phyloP scores from a whole-genome alignment of 2,113 vertebrate genomes.

The Vulpes lagopus region DNA sequence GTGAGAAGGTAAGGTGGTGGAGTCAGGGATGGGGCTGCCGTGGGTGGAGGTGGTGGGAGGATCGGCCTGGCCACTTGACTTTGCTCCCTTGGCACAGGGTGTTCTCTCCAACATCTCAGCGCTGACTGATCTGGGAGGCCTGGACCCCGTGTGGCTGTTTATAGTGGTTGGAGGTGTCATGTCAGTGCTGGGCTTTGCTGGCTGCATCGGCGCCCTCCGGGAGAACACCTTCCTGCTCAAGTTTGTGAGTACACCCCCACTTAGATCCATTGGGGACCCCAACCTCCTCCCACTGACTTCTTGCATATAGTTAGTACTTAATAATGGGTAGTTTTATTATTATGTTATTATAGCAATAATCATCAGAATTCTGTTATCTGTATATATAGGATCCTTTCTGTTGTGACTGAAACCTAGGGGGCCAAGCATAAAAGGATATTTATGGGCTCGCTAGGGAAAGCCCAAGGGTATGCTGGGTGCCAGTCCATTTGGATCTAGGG shows the following conservation, averaged over 20 bases:
- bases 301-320: background rate
- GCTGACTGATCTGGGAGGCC: constrained; percentile 95
- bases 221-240: constrained; percentile 96
- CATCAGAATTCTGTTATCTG: background rate
- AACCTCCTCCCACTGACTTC: background rate
- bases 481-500: background rate
- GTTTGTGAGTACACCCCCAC: constrained; percentile 91
- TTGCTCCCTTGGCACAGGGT: constrained; percentile 85
- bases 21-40: background rate
- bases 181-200: constrained; percentile 95
- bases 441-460: background rate
- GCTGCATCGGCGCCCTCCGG: constrained; percentile 94
- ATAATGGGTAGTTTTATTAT: background rate
- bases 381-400: background rate
- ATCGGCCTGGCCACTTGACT: background rate
- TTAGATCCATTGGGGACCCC: background rate
- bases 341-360: background rate
- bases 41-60: background rate
- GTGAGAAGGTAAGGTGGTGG: constrained; percentile 92
- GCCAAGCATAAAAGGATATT: background rate
- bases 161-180: constrained; percentile 94
- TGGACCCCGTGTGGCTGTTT: constrained; percentile 96
- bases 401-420: background rate
- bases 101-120: constrained; percentile 95
- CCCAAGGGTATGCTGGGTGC: background rate